phyloP scores from a whole-genome alignment of 2,888 invertebrate genomes.

The Patella depressa region DNA sequence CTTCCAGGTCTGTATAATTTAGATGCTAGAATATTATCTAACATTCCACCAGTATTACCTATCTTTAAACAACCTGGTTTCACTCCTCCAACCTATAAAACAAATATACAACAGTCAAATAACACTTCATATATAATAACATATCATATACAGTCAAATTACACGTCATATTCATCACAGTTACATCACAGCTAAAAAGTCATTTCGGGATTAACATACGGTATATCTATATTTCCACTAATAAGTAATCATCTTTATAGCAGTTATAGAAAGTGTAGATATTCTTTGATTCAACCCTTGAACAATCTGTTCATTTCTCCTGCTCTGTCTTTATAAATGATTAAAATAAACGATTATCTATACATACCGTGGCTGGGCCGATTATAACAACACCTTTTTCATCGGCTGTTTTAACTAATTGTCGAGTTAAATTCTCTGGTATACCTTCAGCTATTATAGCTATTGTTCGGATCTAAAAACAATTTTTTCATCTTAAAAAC shows the following conservation, averaged over 20 bases:
- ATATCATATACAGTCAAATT: neutral
- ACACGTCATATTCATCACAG: no score
- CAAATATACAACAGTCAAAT: conserved; percentile 16
- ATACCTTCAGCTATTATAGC: conserved; percentile 99
- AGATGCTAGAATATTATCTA: conserved; percentile 98
- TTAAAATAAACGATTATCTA: neutral
- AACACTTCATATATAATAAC: neutral
- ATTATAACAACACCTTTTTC: conserved; percentile 89
- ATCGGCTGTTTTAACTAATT: conserved; percentile 84
- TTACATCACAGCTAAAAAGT: no score
- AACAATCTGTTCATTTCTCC: no score
- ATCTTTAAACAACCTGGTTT: conserved; percentile 99
- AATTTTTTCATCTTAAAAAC: no score
- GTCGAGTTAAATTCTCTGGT: conserved; percentile 97
- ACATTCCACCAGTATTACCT: conserved; percentile 99
- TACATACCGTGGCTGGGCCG: conserved; percentile 82
- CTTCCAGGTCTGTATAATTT: conserved; percentile 94
- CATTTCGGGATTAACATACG: no score
- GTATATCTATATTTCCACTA: no score
- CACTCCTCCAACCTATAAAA: conserved; percentile 85
- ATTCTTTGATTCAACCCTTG: no score
- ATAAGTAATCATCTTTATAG: no score
- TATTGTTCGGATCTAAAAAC: conserved; percentile 86
- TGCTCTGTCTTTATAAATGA: neutral
- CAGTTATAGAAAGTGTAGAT: no score